Conservation (phyloP, 2,113 vertebrate species). For the Nansenia antarctica region DNA sequence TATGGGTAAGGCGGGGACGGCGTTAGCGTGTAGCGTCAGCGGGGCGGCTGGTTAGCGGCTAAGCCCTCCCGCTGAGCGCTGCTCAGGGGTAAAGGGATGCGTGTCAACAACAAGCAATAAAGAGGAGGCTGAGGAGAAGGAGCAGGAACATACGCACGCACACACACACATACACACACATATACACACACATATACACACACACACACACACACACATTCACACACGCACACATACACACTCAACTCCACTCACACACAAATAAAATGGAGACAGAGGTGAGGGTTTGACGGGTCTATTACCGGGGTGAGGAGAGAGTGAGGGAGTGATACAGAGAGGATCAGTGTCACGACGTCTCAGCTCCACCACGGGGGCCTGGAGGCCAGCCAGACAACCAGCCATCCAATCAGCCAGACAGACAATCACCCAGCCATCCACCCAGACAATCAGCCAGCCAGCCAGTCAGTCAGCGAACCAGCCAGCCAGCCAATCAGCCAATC, state of each 20-base stretch:
- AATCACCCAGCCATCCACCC: too few species aligned
- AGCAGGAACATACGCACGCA: conserved; percentile 15
- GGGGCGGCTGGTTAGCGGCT: conserved; percentile 62
- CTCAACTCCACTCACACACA: conserved; percentile 23
- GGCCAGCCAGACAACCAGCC: too few species aligned
- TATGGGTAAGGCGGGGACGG: conserved; percentile 5
- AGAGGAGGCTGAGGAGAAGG: conserved; percentile 55
- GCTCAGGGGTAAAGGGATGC: conserved; percentile 74
- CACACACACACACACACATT: conserved; percentile 13
- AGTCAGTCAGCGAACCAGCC: too few species aligned
- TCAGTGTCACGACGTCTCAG: conserved; percentile 65
- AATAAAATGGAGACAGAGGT: conserved; percentile 77
- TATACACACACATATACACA: conserved; percentile 4
- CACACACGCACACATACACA: conserved; percentile 13
- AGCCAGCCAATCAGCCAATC: too few species aligned
- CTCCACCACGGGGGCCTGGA: conserved; percentile 50
- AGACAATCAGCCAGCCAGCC: too few species aligned
- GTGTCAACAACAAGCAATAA: conserved; percentile 75
- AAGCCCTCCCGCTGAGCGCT: conserved; percentile 66
- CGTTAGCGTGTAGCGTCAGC: background rate
- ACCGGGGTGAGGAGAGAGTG: conserved; percentile 22
- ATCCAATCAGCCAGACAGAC: too few species aligned
- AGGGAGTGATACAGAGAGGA: conserved; percentile 64
- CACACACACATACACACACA: background rate
- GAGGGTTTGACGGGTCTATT: conserved; percentile 77